A percentile compares a stretch with the other conserved stretches of the same genome.
Conservation (phyloP, 2,113 vertebrate species). For the Hippoglossus stenolepis region DNA sequence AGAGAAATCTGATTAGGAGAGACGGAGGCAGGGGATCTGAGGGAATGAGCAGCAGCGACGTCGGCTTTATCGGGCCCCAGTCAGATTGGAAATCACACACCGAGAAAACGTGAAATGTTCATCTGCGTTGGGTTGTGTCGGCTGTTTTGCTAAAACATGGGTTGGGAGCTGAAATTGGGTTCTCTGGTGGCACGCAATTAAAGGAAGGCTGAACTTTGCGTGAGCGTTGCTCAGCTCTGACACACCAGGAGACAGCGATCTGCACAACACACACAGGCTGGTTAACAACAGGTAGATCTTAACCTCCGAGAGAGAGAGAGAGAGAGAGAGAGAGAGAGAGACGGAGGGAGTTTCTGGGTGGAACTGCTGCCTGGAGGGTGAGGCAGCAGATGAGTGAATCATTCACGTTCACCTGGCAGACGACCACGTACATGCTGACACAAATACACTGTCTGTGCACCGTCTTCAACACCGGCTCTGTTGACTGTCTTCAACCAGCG, state of each 20-base stretch:
- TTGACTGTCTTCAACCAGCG: slow-evolving; percentile 21
- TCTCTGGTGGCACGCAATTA: slow-evolving; percentile 69
- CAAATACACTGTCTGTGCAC: slow-evolving; percentile 16
- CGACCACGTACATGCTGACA: slow-evolving; percentile 7
- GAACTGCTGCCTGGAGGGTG: slow-evolving; percentile 24
- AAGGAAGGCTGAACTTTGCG: slow-evolving; percentile 63
- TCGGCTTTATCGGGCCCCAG: slow-evolving; percentile 74
- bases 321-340: slow-evolving; percentile 18
- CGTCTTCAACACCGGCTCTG: not conserved
- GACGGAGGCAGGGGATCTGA: slow-evolving; percentile 77
- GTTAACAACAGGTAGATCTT: slow-evolving; percentile 44
- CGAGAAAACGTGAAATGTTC: slow-evolving; percentile 79
- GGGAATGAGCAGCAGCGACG: slow-evolving; percentile 78
- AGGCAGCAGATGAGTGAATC: slow-evolving; percentile 44
- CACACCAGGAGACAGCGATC: slow-evolving; percentile 33
- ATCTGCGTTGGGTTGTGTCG: slow-evolving; percentile 69
- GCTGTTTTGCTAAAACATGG: slow-evolving; percentile 69
- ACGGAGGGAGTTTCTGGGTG: slow-evolving; percentile 33
- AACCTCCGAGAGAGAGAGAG: slow-evolving; percentile 6
- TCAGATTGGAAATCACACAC: slow-evolving; percentile 80
- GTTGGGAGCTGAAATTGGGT: slow-evolving; percentile 60
- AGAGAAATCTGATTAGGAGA: slow-evolving; percentile 81
- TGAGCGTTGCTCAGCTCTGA: slow-evolving; percentile 50
- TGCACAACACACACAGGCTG: slow-evolving; percentile 41
- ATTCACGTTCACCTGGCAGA: slow-evolving; percentile 38